Base-by-base conservation (phyloP, 2,113 vertebrate genomes). In the Azemiops feae region DNA sequence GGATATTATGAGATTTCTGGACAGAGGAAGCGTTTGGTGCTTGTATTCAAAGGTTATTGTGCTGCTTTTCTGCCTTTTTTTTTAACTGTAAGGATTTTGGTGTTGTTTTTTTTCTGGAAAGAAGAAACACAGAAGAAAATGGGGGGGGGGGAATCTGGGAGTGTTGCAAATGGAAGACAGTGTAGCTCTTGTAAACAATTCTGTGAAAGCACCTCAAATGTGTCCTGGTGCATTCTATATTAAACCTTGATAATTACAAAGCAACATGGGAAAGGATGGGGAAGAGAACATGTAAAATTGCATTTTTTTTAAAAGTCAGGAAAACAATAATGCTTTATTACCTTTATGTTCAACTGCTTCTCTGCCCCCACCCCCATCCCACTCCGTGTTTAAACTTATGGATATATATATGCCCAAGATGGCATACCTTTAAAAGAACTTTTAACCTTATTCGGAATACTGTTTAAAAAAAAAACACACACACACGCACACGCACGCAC, bases 381-480 rank as follows among this genome's bases (percentile, higher is more conserved):
- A 9, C 1, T 20, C 25, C 23, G 23, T 95, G 96, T 94, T 96
- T 95, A 93, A 87, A 93, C 92, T 96, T 95, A 96, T 34, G 34
- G 60, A 74, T 94, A 96, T 95, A 95, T 94, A 97, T 95, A 50
- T 45, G 4, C 47, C 94, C 95, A 87, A n/a, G 93, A 94, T 87
- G 93, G 95, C 86, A 95, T 92, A 94, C 91, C 69, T 91, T 91
- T 92, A 96, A 96, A 90, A 74, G 23, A 85, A 91, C 3, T 69
- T 69, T 95, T 93, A 96, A 92, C 94, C 94, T 96, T 96, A 96
- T 89, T 96, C 96, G 95, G 96, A 97, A 97, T 96, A 97, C 96
- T 85, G 45, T 85, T 87, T n/a, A 18, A 34, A 39, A 34, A 39
- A 34, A 54, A 54, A 16, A 60, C 25, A 60, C 7, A 3, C 11